Conservation (phyloP, 2,113 vertebrate species). For the Daboia siamensis region DNA sequence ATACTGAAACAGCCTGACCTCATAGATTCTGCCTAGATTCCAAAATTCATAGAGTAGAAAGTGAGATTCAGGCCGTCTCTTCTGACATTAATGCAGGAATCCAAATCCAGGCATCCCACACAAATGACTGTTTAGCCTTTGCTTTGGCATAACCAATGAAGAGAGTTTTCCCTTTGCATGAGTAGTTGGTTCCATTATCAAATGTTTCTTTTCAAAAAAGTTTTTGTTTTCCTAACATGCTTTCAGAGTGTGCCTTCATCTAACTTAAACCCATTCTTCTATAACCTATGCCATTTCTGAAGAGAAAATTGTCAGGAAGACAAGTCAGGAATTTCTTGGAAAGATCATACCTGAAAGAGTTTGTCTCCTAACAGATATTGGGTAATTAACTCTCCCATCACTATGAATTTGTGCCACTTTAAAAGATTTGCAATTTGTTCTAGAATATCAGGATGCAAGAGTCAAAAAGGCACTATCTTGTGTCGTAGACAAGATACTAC, state of each 20-base stretch:
- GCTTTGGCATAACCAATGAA: not conserved
- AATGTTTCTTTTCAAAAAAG: not conserved
- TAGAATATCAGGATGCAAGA: not conserved
- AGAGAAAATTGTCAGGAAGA: not conserved
- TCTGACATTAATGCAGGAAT: not conserved
- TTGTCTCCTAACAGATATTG: not conserved
- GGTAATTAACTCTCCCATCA: not conserved
- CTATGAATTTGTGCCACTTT: not conserved
- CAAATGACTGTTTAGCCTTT: not conserved
- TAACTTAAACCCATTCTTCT: not conserved
- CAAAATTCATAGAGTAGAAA: not conserved
- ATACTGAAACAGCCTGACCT: not conserved
- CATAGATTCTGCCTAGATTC: not conserved
- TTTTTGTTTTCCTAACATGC: not conserved
- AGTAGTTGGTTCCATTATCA: not conserved
- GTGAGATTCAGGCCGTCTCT: not conserved
- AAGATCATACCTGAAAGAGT: not conserved
- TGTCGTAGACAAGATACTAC: not conserved
- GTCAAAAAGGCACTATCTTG: not conserved
- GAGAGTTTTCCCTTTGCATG: not conserved
- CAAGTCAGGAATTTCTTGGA: not conserved
- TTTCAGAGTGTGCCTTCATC: not conserved
- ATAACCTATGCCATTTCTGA: not conserved
- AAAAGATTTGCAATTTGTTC: not conserved
- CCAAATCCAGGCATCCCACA: not conserved